phyloP scores from a whole-genome alignment of 2,113 vertebrate genomes.

The Ginglymostoma cirratum region DNA sequence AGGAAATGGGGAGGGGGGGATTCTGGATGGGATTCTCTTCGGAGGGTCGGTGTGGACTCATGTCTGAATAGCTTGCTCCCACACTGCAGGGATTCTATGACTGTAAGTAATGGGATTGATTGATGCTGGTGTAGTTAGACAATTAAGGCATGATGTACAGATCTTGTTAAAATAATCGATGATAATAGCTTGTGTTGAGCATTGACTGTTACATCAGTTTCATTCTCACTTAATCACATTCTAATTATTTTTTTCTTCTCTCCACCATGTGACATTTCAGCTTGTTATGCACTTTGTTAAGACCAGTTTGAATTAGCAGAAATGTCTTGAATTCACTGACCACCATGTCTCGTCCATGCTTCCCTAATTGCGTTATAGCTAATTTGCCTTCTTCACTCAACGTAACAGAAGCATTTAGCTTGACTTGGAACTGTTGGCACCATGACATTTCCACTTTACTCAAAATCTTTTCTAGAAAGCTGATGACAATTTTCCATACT shows the following conservation, averaged over 20 bases:
- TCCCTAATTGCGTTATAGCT: neutral
- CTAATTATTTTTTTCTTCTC: neutral
- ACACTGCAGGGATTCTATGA: no score
- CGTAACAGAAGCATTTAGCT: neutral
- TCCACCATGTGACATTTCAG: neutral
- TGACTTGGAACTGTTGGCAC: neutral
- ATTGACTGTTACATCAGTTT: neutral
- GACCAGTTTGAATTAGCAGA: neutral
- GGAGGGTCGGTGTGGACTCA: no score
- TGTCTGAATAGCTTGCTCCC: no score
- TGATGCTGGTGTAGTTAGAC: neutral
- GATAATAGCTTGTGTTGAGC: neutral
- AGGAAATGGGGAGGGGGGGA: no score
- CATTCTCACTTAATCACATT: neutral
- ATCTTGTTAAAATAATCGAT: conserved; percentile 4
- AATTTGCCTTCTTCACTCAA: neutral
- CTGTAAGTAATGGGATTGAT: neutral
- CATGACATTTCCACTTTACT: neutral
- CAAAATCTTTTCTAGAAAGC: neutral
- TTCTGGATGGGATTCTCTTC: no score
- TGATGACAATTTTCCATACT: neutral
- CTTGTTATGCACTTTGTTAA: conserved; percentile 15
- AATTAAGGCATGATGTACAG: neutral
- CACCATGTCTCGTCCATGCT: neutral
- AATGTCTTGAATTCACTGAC: neutral